Percentiles rank a stretch among this genome's conserved stretches.
Conservation (phyloP, 2,888 invertebrate genomes). For the Alsophila aescularia region DNA sequence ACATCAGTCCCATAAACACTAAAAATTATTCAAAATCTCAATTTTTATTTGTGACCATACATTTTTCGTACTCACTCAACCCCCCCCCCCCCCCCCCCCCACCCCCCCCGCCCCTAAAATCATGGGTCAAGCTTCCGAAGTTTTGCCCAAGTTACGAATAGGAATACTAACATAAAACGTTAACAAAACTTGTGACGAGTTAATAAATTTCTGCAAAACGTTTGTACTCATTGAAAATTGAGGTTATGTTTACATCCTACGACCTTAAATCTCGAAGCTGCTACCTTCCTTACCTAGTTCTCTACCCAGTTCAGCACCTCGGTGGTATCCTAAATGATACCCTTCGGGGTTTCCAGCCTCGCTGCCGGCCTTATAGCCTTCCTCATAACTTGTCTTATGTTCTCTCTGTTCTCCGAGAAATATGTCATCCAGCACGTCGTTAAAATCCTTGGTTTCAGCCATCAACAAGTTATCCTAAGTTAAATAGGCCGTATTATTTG, state of each 20-base stretch:
- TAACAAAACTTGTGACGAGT: too few species aligned
- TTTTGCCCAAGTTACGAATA: too few species aligned
- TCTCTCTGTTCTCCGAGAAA: constrained; percentile 88
- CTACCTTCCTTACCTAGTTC: constrained; percentile 83
- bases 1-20: too few species aligned
- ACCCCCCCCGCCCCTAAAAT: too few species aligned
- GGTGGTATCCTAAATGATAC: constrained; percentile 90
- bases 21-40: too few species aligned
- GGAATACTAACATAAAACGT: too few species aligned
- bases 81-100: too few species aligned
- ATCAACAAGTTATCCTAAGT: constrained; percentile 39
- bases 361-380: constrained; percentile 87
- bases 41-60: too few species aligned
- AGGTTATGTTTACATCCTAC: constrained; percentile 9
- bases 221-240: not conserved
- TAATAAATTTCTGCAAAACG: too few species aligned
- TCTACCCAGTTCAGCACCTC: constrained; percentile 89
- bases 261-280: not conserved
- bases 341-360: constrained; percentile 87
- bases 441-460: constrained; percentile 86
- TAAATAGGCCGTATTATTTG: too few species aligned
- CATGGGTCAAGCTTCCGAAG: too few species aligned
- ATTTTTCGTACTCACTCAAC: too few species aligned
- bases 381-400: constrained; percentile 86
- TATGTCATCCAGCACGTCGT: constrained; percentile 89